A percentile compares a stretch with the other conserved stretches of the same genome.
Conservation (phyloP, 2,113 vertebrate species). For the Tychaedon coryphoeus region DNA sequence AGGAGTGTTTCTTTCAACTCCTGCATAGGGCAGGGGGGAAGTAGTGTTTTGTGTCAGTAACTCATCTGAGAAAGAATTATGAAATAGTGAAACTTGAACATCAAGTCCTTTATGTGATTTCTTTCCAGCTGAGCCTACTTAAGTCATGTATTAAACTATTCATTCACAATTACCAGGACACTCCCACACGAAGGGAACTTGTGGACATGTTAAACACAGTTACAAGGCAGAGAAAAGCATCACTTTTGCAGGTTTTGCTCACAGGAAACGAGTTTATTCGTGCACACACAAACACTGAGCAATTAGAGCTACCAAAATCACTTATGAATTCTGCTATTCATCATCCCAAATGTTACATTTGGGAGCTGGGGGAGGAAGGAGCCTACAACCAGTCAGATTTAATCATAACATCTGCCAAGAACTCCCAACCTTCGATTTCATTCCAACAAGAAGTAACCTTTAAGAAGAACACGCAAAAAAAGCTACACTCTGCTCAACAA, state of each 20-base stretch:
- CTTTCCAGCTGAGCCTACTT: background rate
- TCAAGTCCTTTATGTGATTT: background rate
- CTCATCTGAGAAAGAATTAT: background rate
- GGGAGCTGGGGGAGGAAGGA: slow-evolving; percentile 34
- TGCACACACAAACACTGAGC: background rate
- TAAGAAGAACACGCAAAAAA: slow-evolving; percentile 41
- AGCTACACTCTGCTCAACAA: slow-evolving; percentile 28
- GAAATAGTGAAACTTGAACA: background rate
- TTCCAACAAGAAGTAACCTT: slow-evolving; percentile 46
- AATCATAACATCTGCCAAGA: slow-evolving; percentile 59
- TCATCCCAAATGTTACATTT: slow-evolving; percentile 46
- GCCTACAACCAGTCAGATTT: slow-evolving; percentile 58
- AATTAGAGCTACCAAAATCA: slow-evolving; percentile 28
- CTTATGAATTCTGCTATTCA: slow-evolving; percentile 12
- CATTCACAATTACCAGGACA: background rate
- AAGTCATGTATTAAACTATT: background rate
- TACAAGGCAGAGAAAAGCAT: slow-evolving; percentile 29
- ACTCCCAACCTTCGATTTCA: slow-evolving; percentile 44
- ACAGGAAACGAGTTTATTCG: background rate
- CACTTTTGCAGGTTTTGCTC: slow-evolving; percentile 14
- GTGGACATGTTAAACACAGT: slow-evolving; percentile 9
- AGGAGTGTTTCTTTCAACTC: background rate
- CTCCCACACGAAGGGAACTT: background rate
- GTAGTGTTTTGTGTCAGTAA: background rate
- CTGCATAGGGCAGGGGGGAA: accelerated